Evolutionary conservation across 2,113 vertebrate species (phyloP), one percentile per base, ranked within the genome.

Genomic region (Sapajus apella): DNA sequence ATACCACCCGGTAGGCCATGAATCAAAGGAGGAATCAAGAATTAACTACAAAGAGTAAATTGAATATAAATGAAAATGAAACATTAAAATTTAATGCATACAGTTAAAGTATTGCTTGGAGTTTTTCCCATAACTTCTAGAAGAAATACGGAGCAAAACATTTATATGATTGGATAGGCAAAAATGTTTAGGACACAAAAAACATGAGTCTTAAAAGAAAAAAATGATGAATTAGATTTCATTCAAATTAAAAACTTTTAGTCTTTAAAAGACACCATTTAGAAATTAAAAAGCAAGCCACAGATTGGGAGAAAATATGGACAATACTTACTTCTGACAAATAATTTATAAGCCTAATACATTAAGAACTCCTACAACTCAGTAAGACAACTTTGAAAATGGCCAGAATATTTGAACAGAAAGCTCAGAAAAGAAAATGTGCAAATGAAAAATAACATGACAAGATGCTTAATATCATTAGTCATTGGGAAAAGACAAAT

Each of bases 31-130:
- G 20, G 92, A 97, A 89, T 79, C 9, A 77, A 84, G n/a, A 83
- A 35, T 86, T 32, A 77, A 43, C 18, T 61, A 89, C 17, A 84
- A 90, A 80, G 45, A 68, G 56, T 75, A 68, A 58, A 25, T 92
- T 70, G 45, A 95, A 84, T 80, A 72, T 47, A 79, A 94, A 96
- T 94, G 12, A 75, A 96, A 95, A 32, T 4, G 68, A 80, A 66
- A 66, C 27, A 37, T 45, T 20, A 61, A 64, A 76, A 91, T 84
- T 86, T 90, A 96, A 88, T 73, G 91, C 5, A 70, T 64, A 73
- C 21, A 30, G 3, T n/a, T 73, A 58, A 96, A 66, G 0, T 66
- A 37, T 91, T 93, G 14, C 18, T 96, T 85, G 55, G 37, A 56
- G 43, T 50, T 86, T 92, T 90, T 88, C 16, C 16, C 47, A 90